Conservation (phyloP, 2,888 invertebrate species). For the Athrips mouffetella region DNA sequence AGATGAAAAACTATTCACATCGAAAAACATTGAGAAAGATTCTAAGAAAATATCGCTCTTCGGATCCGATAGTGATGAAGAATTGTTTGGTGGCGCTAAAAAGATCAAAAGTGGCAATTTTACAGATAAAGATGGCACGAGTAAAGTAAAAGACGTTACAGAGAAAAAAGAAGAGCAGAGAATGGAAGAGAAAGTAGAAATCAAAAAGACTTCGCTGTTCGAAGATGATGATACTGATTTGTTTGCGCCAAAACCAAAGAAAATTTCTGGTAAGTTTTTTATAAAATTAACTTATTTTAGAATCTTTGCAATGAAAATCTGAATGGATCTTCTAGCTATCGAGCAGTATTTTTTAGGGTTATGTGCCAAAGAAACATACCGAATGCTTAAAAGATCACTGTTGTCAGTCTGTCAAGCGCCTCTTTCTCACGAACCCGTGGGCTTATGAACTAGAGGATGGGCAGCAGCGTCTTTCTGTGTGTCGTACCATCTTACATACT, state of each 20-base stretch:
- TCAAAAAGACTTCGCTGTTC: slow-evolving; percentile 47
- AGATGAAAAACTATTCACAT: slow-evolving; percentile 50
- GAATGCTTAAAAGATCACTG: too few species aligned
- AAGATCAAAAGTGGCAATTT: slow-evolving; percentile 25
- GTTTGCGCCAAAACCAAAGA: slow-evolving; percentile 44
- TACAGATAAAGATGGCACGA: too few species aligned
- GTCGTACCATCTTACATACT: too few species aligned
- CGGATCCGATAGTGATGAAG: slow-evolving; percentile 60
- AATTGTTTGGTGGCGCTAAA: slow-evolving; percentile 45
- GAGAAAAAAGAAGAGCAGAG: slow-evolving; percentile 5
- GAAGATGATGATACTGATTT: slow-evolving; percentile 60
- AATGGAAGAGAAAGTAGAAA: slow-evolving; percentile 25
- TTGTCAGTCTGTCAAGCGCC: too few species aligned
- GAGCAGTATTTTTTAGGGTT: too few species aligned
- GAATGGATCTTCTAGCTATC: too few species aligned
- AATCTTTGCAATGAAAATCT: not conserved
- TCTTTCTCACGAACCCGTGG: too few species aligned
- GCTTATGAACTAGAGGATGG: too few species aligned
- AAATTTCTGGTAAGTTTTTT: slow-evolving; percentile 2
- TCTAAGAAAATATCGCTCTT: slow-evolving; percentile 39
- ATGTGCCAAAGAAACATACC: too few species aligned
- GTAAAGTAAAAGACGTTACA: slow-evolving; percentile 6
- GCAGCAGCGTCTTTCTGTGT: too few species aligned
- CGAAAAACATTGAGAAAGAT: slow-evolving; percentile 32
- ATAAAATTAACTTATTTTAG: not conserved